Conservation (phyloP, 64 coral and sea anemone species). For the Pachyseris speciosa region DNA sequence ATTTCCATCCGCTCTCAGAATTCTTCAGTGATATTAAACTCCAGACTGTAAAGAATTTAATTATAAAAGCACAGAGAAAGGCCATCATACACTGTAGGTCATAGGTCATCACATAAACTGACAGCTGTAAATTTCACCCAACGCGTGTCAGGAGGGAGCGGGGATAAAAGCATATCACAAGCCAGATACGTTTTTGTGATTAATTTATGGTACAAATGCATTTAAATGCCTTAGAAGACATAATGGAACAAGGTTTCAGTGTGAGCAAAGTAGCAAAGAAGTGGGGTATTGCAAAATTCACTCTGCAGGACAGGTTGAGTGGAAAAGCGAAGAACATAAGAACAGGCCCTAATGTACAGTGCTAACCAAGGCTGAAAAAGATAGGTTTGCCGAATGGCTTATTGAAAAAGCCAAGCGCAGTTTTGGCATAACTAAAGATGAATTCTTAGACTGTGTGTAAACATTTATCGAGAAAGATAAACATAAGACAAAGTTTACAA, state of each 20-base stretch:
- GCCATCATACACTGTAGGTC: too few species aligned
- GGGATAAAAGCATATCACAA: too few species aligned
- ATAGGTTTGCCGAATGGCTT: conserved; percentile 14
- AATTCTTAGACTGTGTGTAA: conserved; percentile 11
- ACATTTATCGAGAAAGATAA: conserved; percentile 12
- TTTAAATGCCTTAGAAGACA: background rate
- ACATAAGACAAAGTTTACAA: background rate
- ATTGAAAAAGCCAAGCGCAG: background rate
- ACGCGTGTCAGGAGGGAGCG: too few species aligned
- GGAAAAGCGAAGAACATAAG: background rate
- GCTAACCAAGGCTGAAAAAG: background rate
- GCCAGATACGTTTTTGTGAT: too few species aligned
- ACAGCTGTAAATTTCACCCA: too few species aligned
- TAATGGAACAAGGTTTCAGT: background rate
- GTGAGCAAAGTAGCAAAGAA: conserved; percentile 19
- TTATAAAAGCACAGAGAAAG: too few species aligned
- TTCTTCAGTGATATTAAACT: too few species aligned
- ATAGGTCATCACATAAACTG: too few species aligned
- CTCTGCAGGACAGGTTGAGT: conserved; percentile 19
- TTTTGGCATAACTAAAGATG: conserved; percentile 14
- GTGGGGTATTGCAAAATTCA: conserved; percentile 27
- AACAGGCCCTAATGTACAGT: background rate
- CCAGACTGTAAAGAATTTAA: too few species aligned
- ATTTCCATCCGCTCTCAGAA: too few species aligned
- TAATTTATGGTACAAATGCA: too few species aligned